Evolutionary conservation across 2,797 vertebrate species (phyloP), one percentile per base, ranked within the genome.

Genomic region (Orestias chungarensis): DNA sequence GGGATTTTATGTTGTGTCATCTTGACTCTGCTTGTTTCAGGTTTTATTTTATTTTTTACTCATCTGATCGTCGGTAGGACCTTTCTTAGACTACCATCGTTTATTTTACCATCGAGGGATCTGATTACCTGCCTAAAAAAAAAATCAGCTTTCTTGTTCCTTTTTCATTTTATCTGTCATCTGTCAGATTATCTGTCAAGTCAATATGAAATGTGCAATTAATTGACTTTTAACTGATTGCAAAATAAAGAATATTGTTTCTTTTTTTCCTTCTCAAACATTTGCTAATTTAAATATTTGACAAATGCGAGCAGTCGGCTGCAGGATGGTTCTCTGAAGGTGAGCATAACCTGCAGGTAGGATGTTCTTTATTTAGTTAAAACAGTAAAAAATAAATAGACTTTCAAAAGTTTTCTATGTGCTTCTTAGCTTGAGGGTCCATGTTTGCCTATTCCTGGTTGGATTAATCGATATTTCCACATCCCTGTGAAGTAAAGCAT

Each of bases 111-210:
- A 8, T 20, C 0, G 20, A 23, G 25, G 62, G 68, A 31, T 3
- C 54, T 67, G 71, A 47, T 70, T 31, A 12, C 38, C 38, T 27
- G 50, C 68, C 54, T 62, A 31, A 20, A 76, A 29, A 27, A 74
- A n/a, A n/a, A n/a, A n/a, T n/a, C n/a, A n/a, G n/a, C n/a, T n/a
- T n/a, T 38, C 23, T 10, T 7, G 20, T 4, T 40, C 29, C 20
- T 31, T 31, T 23, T 62, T n/a, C 23, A 4, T 52, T 18, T 3
- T 64, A 14, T 55, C 20, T n/a, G 5, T 14, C 6, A 1, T 44
- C 18, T 38, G 9, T 57, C n/a, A 43, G 33, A 29, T 54, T 14
- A 64, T 18, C 54, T 31, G 59, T 62, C 35, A 15, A n/a, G 59
- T n/a, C 35, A 61, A 61, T 12, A 40, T 11, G 40, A 62, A 25